These are phyloP conservation scores for Troglohyphantes excavatus DNA, from an alignment of 2,888 invertebrate genomes.

Conservation along the genomic window DNA sequence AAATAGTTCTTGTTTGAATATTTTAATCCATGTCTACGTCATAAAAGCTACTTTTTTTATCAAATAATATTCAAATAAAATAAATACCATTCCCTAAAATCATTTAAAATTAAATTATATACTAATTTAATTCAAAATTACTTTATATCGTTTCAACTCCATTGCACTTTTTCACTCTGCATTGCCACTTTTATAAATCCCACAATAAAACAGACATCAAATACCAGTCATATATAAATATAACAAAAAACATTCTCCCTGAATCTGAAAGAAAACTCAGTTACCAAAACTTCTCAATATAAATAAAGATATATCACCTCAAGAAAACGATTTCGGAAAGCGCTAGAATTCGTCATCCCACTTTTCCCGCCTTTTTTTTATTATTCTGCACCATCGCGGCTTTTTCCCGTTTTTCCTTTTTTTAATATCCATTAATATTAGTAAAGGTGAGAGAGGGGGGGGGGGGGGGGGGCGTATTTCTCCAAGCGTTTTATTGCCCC, in stretches of 20 bases:
- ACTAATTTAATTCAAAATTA: too few species aligned
- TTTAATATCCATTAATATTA: slow-evolving; percentile 64
- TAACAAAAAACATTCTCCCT: neutral
- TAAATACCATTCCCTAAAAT: too few species aligned
- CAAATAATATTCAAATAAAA: too few species aligned
- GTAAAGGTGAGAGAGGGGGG: slow-evolving; percentile 4
- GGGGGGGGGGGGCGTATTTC: slow-evolving; percentile 21
- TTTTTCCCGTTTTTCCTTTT: slow-evolving; percentile 28
- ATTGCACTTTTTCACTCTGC: too few species aligned
- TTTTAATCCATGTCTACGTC: too few species aligned
- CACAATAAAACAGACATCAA: neutral
- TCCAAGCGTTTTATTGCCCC: slow-evolving; percentile 58
- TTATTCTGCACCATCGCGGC: neutral
- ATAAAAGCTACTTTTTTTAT: too few species aligned
- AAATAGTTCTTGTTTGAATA: too few species aligned
- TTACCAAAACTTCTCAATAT: slow-evolving; percentile 45
- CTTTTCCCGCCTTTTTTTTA: neutral
- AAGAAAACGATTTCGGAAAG: slow-evolving; percentile 39
- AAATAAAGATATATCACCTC: slow-evolving; percentile 51
- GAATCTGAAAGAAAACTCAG: slow-evolving; percentile 22
- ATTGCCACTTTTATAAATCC: neutral
- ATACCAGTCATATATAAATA: neutral
- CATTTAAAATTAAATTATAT: too few species aligned
- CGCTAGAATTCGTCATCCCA: slow-evolving; percentile 31
- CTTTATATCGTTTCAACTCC: too few species aligned